Evolutionary conservation across 2,113 vertebrate species (phyloP), one percentile per base, ranked within the genome.

Genomic region (Arenaria interpres): DNA sequence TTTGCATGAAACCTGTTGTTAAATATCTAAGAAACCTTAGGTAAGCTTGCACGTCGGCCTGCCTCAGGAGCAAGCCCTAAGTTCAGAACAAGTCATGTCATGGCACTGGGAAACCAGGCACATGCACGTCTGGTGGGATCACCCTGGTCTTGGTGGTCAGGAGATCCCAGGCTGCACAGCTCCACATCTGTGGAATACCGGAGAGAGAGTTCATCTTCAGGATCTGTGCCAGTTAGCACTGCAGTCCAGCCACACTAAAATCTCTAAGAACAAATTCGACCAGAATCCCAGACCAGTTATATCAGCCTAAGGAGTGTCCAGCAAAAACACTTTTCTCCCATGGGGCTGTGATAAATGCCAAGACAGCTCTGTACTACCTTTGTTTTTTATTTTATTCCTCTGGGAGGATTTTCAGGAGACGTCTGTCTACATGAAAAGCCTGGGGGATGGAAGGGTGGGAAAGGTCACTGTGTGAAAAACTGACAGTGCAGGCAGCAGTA

Each of bases 101-200:
- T 5, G 20, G 73, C 24, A 18, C 39, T 21, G 48, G n/a, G 73
- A 84, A 90, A 37, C 9, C 15, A 63, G 17, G 9, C 7, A 6
- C 9, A 3, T 3, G 4, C 51, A 37, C 3, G 2, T 12, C 43
- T 17, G 6, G 16, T 45, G 62, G 25, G 28, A 28, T 63, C 72
- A 41, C 20, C 25, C 62, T 60, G n/a, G 10, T 79, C 33, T 77
- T 67, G 30, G 23, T 19, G 30, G 43, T 62, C 68, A 66, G 76
- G 57, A 69, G 45, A 62, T 14, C 33, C 54, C 22, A 37, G 59
- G 17, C 72, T 90, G n/a, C 57, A 35, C 1, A 13, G 54, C 21
- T 35, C 35, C 73, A 24, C 14, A 14, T 8, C 1, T 0, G 14
- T 5, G 5, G n/a, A 20, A 6, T 4, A n/a, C 33, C 17, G 60